Evolutionary conservation across 1,140 invertebrate genomes (phyloP).

Genomic region (Nephila pilipes): DNA sequence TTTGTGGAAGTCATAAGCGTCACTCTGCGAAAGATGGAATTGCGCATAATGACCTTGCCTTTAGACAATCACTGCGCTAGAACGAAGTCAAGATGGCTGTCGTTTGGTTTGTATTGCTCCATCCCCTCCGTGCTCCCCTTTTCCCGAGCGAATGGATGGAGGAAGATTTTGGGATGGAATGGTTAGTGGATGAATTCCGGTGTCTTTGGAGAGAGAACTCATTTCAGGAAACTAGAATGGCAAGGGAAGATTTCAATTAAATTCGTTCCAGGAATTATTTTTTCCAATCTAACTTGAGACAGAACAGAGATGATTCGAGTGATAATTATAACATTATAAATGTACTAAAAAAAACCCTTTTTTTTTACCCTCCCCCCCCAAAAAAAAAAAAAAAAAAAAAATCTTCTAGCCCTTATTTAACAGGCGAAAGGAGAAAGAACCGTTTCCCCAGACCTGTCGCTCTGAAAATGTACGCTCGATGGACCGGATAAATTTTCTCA

Average conservation of each 20-base stretch:
- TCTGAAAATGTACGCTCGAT: too few relatives aligned
- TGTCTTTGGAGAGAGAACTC: background rate
- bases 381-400: too few relatives aligned
- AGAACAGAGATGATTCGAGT: too few relatives aligned
- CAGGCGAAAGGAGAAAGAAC: too few relatives aligned
- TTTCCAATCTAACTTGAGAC: too few relatives aligned
- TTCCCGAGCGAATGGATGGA: background rate
- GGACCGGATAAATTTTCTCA: too few relatives aligned
- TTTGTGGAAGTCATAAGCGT: constrained; percentile 24
- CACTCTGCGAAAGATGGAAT: constrained; percentile 50
- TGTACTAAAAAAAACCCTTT: too few relatives aligned
- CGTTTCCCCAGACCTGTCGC: too few relatives aligned
- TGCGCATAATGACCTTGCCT: constrained; percentile 48
- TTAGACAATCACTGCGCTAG: constrained; percentile 16
- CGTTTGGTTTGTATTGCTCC: background rate
- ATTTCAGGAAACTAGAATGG: background rate
- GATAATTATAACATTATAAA: too few relatives aligned
- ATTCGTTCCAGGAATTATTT: background rate
- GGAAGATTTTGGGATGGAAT: background rate
- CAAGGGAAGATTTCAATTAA: background rate
- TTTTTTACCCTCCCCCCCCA: too few relatives aligned
- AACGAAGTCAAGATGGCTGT: constrained; percentile 9
- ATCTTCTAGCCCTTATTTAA: too few relatives aligned
- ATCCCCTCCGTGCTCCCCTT: background rate
- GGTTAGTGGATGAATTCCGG: background rate